Percentiles rank a stretch among this genome's conserved stretches.
Evolutionary conservation across 2,888 invertebrate species (phyloP).

Genomic region (Sesamia inferens): DNA sequence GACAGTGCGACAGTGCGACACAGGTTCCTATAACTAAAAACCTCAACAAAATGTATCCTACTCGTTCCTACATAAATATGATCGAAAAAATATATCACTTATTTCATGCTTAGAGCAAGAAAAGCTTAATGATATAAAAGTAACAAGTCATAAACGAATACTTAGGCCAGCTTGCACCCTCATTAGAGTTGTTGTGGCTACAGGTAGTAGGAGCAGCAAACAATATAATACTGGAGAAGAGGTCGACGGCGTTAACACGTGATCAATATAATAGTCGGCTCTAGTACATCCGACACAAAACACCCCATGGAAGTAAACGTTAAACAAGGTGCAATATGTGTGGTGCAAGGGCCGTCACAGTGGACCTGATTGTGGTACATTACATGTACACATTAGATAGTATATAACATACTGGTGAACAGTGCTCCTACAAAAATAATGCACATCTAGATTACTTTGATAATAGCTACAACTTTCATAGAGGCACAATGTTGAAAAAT

Average conservation of each 20-base stretch:
- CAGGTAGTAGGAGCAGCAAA: conserved; percentile 37
- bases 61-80: conserved; percentile 49
- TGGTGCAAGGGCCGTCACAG: conserved; percentile 59
- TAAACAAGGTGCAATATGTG: conserved; percentile 5
- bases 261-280: conserved; percentile 13
- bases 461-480: conserved; percentile 35
- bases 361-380: conserved; percentile 20
- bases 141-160: conserved; percentile 48
- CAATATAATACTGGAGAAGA: conserved; percentile 57
- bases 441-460: conserved; percentile 44
- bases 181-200: conserved; percentile 31
- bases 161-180: conserved; percentile 64
- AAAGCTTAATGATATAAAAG: conserved; percentile 46
- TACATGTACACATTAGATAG: conserved; percentile 21
- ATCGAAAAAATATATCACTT: conserved; percentile 63
- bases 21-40: conserved; percentile 24
- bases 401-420: conserved; percentile 8
- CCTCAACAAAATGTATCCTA: conserved; percentile 46
- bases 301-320: conserved; percentile 1
- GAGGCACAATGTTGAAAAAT: conserved; percentile 55
- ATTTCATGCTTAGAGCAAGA: conserved; percentile 59
- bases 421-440: conserved; percentile 52
- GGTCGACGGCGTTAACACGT: conserved; percentile 37
- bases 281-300: conserved; percentile 36
- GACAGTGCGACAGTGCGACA: not conserved